Evolutionary conservation across 2,113 vertebrate species (phyloP).

Genomic region (Rattus rattus): DNA sequence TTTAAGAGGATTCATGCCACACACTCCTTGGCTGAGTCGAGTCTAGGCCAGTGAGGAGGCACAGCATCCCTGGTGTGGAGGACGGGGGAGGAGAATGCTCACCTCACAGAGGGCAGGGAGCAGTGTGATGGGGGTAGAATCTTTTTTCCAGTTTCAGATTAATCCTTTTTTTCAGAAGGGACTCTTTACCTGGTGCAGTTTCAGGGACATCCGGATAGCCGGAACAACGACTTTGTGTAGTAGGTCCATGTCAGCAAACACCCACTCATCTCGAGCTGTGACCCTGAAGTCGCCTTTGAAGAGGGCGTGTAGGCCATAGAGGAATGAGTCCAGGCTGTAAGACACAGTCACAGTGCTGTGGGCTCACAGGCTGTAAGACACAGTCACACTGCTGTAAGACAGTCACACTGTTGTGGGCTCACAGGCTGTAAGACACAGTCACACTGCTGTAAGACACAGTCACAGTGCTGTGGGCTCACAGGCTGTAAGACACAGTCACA

Average conservation of each 20-base stretch:
- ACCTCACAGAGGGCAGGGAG: background rate
- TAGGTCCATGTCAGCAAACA: conserved; percentile 97
- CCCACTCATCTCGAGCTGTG: conserved; percentile 96
- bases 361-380: too few species aligned
- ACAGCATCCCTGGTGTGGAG: background rate
- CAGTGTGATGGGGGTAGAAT: background rate
- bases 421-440: too few species aligned
- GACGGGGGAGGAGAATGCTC: background rate
- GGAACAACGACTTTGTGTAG: conserved; percentile 97
- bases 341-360: background rate
- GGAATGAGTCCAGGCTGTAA: conserved; percentile 96
- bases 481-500: too few species aligned
- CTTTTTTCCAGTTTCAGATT: background rate
- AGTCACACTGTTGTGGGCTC: too few species aligned
- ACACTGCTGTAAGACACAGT: too few species aligned
- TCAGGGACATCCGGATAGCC: conserved; percentile 97
- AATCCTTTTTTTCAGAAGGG: background rate
- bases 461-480: too few species aligned
- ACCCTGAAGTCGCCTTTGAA: conserved; percentile 99
- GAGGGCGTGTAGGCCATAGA: conserved; percentile 95
- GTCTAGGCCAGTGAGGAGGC: background rate
- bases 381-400: too few species aligned
- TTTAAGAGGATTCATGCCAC: background rate
- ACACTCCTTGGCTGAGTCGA: background rate
- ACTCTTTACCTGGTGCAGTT: conserved; percentile 94